Percentiles rank a stretch among this genome's conserved stretches.
phyloP scores from a whole-genome alignment of 2,888 invertebrate genomes.

The Pachycephus smyrnensis region DNA sequence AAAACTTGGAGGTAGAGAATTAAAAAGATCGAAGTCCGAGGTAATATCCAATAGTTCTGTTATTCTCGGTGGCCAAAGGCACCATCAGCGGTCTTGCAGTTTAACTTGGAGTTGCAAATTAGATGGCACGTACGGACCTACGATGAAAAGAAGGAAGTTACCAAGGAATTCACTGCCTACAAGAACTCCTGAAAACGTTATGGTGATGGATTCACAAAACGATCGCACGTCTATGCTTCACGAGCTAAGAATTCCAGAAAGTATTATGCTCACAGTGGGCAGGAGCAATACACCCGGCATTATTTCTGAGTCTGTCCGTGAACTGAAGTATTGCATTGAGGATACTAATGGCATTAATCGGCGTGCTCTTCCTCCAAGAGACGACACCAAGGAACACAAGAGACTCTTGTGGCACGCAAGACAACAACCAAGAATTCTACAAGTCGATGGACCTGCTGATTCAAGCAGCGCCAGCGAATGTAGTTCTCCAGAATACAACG shows the following conservation, averaged over 20 bases:
- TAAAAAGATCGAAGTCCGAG: slow-evolving; percentile 77
- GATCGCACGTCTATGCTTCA: slow-evolving; percentile 57
- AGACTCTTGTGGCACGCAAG: slow-evolving; percentile 63
- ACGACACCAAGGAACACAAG: slow-evolving; percentile 64
- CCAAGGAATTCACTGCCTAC: slow-evolving; percentile 53
- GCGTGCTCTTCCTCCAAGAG: slow-evolving; percentile 45
- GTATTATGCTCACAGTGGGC: slow-evolving; percentile 65
- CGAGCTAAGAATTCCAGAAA: slow-evolving; percentile 67
- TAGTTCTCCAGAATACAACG: slow-evolving; percentile 61
- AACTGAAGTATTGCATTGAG: slow-evolving; percentile 55
- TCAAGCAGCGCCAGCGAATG: slow-evolving; percentile 69
- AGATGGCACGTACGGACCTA: slow-evolving; percentile 73
- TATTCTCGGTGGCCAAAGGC: slow-evolving; percentile 67
- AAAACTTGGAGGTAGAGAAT: slow-evolving; percentile 68
- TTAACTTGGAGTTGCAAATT: slow-evolving; percentile 79
- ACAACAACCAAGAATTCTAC: slow-evolving; percentile 68
- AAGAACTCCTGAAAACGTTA: slow-evolving; percentile 50
- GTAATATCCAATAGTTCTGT: slow-evolving; percentile 68
- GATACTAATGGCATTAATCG: slow-evolving; percentile 44
- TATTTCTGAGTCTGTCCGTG: slow-evolving; percentile 52
- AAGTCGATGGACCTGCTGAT: slow-evolving; percentile 72
- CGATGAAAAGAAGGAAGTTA: slow-evolving; percentile 78
- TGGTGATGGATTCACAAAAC: slow-evolving; percentile 51
- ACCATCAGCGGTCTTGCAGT: slow-evolving; percentile 76
- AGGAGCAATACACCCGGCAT: slow-evolving; percentile 52